phyloP scores from a whole-genome alignment of 2,888 invertebrate genomes.

The Carpatolechia fugitivella region DNA sequence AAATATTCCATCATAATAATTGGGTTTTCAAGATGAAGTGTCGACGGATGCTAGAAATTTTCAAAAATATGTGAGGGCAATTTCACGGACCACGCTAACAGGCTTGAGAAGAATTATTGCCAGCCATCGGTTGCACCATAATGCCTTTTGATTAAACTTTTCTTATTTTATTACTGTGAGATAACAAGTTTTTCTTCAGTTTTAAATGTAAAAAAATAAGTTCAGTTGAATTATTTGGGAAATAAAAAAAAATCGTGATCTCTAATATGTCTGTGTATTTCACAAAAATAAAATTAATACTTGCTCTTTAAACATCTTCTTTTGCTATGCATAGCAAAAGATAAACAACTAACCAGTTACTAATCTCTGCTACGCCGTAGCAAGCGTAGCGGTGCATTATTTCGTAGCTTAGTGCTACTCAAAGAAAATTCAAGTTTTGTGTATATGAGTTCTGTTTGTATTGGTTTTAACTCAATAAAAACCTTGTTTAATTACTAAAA shows the following conservation, averaged over 20 bases:
- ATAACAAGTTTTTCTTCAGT: background rate
- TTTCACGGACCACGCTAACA: constrained; percentile 64
- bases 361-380: background rate
- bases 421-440: too few relatives aligned
- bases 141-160: constrained; percentile 9
- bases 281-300: background rate
- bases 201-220: too few relatives aligned
- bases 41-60: constrained; percentile 44
- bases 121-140: constrained; percentile 42
- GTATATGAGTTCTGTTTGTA: too few relatives aligned
- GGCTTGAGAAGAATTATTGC: constrained; percentile 61
- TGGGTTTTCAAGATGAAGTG: constrained; percentile 44
- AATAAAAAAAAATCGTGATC: background rate
- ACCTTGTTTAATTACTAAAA: too few relatives aligned
- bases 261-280: background rate
- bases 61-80: constrained; percentile 66
- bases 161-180: background rate
- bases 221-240: background rate
- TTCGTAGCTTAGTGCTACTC: too few relatives aligned
- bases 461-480: too few relatives aligned
- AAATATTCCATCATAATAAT: constrained; percentile 29
- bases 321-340: too few relatives aligned
- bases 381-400: too few relatives aligned
- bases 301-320: background rate
- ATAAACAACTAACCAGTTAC: background rate